Evolutionary conservation across 1,140 invertebrate genomes (phyloP).

Genomic region (Asbolus verrucosus): DNA sequence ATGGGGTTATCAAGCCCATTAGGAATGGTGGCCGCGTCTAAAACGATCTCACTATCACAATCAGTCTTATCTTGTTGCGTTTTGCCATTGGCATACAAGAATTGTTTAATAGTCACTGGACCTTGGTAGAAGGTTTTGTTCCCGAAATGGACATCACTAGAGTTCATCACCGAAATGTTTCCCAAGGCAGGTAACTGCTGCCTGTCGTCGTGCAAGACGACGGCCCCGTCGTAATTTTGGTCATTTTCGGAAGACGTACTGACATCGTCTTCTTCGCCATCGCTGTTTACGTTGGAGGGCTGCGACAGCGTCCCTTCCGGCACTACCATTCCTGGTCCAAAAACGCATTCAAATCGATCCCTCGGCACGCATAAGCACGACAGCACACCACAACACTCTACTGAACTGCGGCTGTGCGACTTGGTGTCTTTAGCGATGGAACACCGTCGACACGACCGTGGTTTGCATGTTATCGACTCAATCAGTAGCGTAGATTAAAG

Average conservation of each 20-base stretch:
- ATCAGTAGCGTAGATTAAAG: background rate
- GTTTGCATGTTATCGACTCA: slow-evolving; percentile 36
- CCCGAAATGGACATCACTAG: slow-evolving; percentile 74
- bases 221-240: slow-evolving; percentile 4
- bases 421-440: slow-evolving; percentile 8
- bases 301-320: slow-evolving; percentile 1
- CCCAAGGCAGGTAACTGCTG: slow-evolving; percentile 64
- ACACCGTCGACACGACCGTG: no score
- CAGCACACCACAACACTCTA: slow-evolving; percentile 1
- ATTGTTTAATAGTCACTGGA: slow-evolving; percentile 75
- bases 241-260: slow-evolving; percentile 42
- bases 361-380: background rate
- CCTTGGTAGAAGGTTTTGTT: slow-evolving; percentile 75
- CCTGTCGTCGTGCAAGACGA: slow-evolving; percentile 14
- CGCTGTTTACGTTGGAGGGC: slow-evolving; percentile 31
- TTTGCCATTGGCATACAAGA: slow-evolving; percentile 65
- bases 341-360: slow-evolving; percentile 12
- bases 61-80: slow-evolving; percentile 23
- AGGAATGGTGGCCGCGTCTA: slow-evolving; percentile 4
- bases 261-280: slow-evolving; percentile 30
- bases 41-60: slow-evolving; percentile 37
- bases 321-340: slow-evolving; percentile 12
- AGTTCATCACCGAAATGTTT: slow-evolving; percentile 70
- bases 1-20: slow-evolving; percentile 11
- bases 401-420: slow-evolving; percentile 25